phyloP scores from a whole-genome alignment of 2,888 invertebrate species.

The Magallana nippona region DNA sequence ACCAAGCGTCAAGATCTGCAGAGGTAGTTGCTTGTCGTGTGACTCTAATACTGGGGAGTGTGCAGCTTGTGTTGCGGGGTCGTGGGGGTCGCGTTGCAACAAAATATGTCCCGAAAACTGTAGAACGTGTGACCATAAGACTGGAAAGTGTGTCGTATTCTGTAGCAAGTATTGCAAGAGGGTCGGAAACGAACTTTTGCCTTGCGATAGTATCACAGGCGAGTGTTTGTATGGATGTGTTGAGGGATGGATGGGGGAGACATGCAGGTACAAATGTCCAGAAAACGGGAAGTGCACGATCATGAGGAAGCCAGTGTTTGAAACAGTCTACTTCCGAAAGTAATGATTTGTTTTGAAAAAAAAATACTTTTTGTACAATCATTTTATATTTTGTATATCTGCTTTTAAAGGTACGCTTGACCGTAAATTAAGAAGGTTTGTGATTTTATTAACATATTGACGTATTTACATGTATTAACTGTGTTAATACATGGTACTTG shows the following conservation, averaged over 20 bases:
- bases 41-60: slow-evolving; percentile 23
- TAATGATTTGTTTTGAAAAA: not conserved
- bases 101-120: slow-evolving; percentile 36
- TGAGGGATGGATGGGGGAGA: slow-evolving; percentile 33
- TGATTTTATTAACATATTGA: not conserved
- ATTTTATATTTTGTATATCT: not conserved
- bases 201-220: slow-evolving; percentile 6
- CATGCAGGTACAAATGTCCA: slow-evolving; percentile 24
- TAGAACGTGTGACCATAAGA: slow-evolving; percentile 6
- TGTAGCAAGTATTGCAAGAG: slow-evolving; percentile 32
- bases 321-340: not conserved
- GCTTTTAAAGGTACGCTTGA: not conserved
- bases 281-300: slow-evolving; percentile 5
- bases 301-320: not conserved
- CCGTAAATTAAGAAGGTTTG: not conserved
- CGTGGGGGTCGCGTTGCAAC: slow-evolving; percentile 24
- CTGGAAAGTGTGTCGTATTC: slow-evolving; percentile 24
- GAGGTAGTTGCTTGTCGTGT: not conserved
- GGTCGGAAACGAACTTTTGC: not conserved
- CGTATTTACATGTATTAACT: not conserved
- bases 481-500: too few species aligned
- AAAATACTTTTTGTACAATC: not conserved
- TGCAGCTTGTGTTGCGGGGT: slow-evolving; percentile 17
- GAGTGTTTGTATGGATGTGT: slow-evolving; percentile 33
- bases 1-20: slow-evolving; percentile 18